A percentile compares a stretch with the other conserved stretches of the same genome.
Conservation (phyloP, 2,113 vertebrate genomes). For the Taurulus bubalis region DNA sequence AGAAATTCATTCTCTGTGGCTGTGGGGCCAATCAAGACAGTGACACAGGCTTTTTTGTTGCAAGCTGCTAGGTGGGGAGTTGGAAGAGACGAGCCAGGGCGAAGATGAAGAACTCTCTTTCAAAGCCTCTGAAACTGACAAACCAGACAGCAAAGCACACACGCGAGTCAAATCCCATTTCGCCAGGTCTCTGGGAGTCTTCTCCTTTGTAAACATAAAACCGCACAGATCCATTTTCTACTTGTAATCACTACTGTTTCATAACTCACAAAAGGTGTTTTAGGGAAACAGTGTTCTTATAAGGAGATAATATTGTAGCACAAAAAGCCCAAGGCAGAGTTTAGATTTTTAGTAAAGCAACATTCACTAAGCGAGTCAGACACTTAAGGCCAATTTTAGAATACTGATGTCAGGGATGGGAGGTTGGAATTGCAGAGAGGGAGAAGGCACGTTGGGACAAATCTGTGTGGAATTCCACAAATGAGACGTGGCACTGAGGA, state of each 20-base stretch:
- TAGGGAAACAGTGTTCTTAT: slow-evolving; percentile 22
- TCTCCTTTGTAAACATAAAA: slow-evolving; percentile 51
- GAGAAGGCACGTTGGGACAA: slow-evolving; percentile 9
- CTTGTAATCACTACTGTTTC: slow-evolving; percentile 42
- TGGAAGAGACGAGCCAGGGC: slow-evolving; percentile 34
- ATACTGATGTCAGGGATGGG: slow-evolving; percentile 17
- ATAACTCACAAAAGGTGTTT: slow-evolving; percentile 57
- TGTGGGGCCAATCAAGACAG: slow-evolving; percentile 55
- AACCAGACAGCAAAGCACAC: slow-evolving; percentile 52
- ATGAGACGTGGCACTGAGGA: neutral
- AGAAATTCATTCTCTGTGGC: slow-evolving; percentile 66
- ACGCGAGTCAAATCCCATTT: slow-evolving; percentile 66
- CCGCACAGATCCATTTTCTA: slow-evolving; percentile 40
- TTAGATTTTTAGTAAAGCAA: slow-evolving; percentile 40
- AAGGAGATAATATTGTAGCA: slow-evolving; percentile 1
- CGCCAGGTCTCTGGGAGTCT: slow-evolving; percentile 45
- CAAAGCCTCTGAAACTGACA: slow-evolving; percentile 46
- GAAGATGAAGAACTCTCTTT: slow-evolving; percentile 60
- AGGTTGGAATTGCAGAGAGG: slow-evolving; percentile 7
- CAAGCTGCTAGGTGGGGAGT: slow-evolving; percentile 25
- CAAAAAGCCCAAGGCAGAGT: slow-evolving; percentile 43
- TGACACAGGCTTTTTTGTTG: slow-evolving; percentile 38
- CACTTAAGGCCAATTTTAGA: slow-evolving; percentile 44
- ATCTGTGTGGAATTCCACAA: slow-evolving; percentile 24
- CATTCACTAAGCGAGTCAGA: slow-evolving; percentile 41